Evolutionary conservation across 2,797 vertebrate genomes (phyloP).

Genomic region (Rhinatrema bivittatum): DNA sequence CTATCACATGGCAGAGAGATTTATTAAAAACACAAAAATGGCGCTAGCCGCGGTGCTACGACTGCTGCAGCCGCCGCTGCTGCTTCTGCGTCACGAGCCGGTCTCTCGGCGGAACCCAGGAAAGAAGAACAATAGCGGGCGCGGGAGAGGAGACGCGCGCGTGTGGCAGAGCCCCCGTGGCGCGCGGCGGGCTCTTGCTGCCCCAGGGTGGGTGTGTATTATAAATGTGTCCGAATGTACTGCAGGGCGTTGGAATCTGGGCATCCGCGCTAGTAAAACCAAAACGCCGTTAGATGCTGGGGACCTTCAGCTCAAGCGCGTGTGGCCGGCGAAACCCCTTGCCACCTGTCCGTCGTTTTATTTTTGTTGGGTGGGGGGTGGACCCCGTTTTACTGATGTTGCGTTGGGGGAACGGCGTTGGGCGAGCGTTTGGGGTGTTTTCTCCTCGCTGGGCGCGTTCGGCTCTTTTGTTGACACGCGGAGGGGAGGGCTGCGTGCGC

Average conservation of each 20-base stretch:
- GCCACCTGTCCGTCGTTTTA: neutral
- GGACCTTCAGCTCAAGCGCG: neutral
- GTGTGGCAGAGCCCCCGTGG: neutral
- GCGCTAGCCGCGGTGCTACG: conserved; percentile 88
- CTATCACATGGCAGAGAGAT: conserved; percentile 87
- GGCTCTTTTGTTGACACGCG: neutral
- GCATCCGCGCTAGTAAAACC: neutral
- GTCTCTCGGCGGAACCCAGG: conserved; percentile 69
- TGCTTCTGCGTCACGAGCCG: conserved; percentile 88
- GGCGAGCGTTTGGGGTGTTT: too few relatives aligned
- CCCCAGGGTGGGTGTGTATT: neutral
- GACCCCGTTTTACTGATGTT: too few relatives aligned
- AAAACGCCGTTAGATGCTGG: neutral
- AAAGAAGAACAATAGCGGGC: conserved; percentile 19
- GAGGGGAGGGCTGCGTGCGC: neutral
- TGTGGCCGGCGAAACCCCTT: neutral
- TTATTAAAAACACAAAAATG: conserved; percentile 97
- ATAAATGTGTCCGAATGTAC: neutral
- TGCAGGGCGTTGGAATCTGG: conserved; percentile 1
- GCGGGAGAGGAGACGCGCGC: neutral
- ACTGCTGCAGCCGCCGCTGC: conserved; percentile 55
- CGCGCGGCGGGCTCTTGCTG: neutral
- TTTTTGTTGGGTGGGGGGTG: too few relatives aligned
- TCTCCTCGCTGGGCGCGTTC: too few relatives aligned
- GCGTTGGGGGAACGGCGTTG: too few relatives aligned